phyloP scores from a whole-genome alignment of 2,113 vertebrate species.

The Oxygymnocypris stewartii region DNA sequence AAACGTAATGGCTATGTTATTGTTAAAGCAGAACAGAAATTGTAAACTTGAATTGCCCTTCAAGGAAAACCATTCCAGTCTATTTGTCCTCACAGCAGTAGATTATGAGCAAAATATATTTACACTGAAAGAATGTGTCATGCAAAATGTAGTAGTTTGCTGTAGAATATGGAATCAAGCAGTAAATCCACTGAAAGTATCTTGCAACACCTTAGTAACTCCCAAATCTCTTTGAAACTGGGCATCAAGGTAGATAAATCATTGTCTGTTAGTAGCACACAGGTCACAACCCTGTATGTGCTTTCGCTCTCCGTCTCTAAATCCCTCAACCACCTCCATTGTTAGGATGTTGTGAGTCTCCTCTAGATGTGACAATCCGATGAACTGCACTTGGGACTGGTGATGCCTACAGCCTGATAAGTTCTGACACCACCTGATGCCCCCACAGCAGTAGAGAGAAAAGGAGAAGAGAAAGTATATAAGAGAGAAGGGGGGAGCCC shows the following conservation, averaged over 20 bases:
- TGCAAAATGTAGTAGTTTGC: conserved; percentile 19
- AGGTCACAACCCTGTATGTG: not conserved
- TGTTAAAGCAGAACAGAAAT: conserved; percentile 2
- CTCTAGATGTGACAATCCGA: conserved; percentile 27
- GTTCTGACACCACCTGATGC: conserved; percentile 50
- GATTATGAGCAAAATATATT: conserved; percentile 21
- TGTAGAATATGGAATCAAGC: conserved; percentile 2
- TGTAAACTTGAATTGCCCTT: not conserved
- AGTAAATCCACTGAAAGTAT: conserved; percentile 28
- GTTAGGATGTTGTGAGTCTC: conserved; percentile 17
- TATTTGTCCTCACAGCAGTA: not conserved
- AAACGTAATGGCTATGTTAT: not conserved
- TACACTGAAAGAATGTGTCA: conserved; percentile 48
- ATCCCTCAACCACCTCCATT: conserved; percentile 9
- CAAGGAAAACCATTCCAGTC: not conserved
- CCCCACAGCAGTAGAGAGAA: conserved; percentile 7
- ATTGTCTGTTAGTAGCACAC: conserved; percentile 16
- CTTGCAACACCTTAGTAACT: not conserved
- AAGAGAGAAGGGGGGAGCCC: not conserved
- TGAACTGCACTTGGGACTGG: conserved; percentile 28
- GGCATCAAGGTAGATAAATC: conserved; percentile 46
- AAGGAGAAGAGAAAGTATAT: not conserved
- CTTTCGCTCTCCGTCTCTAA: not conserved
- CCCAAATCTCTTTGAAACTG: conserved; percentile 17
- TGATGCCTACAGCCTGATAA: conserved; percentile 40